Evolutionary conservation across 1,140 invertebrate genomes (phyloP).

Genomic region (Colletes latitarsis): DNA sequence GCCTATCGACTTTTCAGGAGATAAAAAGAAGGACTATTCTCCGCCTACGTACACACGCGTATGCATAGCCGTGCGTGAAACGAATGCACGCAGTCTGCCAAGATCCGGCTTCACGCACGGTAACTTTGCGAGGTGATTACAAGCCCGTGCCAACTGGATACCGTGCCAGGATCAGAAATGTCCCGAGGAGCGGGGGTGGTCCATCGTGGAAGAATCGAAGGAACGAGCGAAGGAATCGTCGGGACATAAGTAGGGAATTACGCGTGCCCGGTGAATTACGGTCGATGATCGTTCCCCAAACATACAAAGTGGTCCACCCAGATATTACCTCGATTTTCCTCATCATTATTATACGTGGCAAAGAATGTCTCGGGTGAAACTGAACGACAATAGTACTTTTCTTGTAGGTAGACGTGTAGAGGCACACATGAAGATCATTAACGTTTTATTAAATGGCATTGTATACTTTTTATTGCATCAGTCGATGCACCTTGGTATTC

Average conservation of each 20-base stretch:
- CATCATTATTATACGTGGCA: too few species aligned
- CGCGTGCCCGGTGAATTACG: conserved; percentile 60
- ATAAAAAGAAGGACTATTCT: neutral
- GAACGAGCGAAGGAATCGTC: conserved; percentile 52
- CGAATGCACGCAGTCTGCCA: conserved; percentile 67
- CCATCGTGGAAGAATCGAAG: conserved; percentile 13
- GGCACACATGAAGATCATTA: too few species aligned
- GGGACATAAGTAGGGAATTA: conserved; percentile 66
- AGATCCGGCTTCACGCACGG: conserved; percentile 74
- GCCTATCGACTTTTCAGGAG: neutral
- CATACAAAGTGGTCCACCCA: neutral
- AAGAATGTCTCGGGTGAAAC: too few species aligned
- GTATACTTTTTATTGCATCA: too few species aligned
- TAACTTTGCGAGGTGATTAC: conserved; percentile 73
- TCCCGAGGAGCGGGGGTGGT: neutral
- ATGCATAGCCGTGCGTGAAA: conserved; percentile 58
- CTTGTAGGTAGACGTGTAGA: too few species aligned
- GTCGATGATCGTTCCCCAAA: conserved; percentile 37
- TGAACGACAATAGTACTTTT: too few species aligned
- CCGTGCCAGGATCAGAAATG: conserved; percentile 68
- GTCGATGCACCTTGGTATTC: too few species aligned
- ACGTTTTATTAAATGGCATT: too few species aligned
- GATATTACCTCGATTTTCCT: too few species aligned
- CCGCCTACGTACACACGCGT: neutral
- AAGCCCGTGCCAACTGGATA: conserved; percentile 71